Evolutionary conservation across 2,113 vertebrate genomes (phyloP), one percentile per base, ranked within the genome.

Genomic region (Mixornis gularis): DNA sequence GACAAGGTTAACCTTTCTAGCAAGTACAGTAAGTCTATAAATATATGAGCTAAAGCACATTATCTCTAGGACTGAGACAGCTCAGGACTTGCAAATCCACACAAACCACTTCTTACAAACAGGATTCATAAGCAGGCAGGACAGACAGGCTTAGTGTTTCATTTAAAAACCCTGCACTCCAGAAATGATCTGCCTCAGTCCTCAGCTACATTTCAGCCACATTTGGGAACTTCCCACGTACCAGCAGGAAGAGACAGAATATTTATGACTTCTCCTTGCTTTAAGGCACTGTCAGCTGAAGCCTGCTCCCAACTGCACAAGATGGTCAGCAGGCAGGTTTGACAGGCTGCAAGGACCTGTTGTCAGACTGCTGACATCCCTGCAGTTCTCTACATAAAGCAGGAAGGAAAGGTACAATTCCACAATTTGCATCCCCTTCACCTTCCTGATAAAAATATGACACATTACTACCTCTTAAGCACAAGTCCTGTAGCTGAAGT

Each of bases 81-180:
- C 77, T 91, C 68, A 91, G 40, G 64, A 88, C 76, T 78, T 64
- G 76, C 76, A 96, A 91, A 96, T 90, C 85, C 72, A 70, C 64
- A 85, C 38, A 86, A 70, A 87, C 82, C 26, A 68, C 46, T 78
- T 43, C 85, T 86, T 59, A 55, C 36, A 93, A 90, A 86, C 62
- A 14, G 32, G 79, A 70, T 64, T 78, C 34, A 8, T 59, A 63
- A 87, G 74, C 30, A 68, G 64, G 64, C 14, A 52, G 38, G 55
- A 66, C 26, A 73, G 68, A 56, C 12, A 49, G 48, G 44, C 71
- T 88, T 83, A 77, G 36, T 2, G 3, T 40, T 71, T 74, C 62
- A 74, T 64, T 71, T 85, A 41, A 90, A 85, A 83, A 14, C 43
- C 19, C 40, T 48, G 79, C 2, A 3, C 43, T n/a, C 11, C 48